Evolutionary conservation across 2,797 vertebrate genomes (phyloP), one percentile per base, ranked within the genome.

Genomic region (Tachyglossus aculeatus): DNA sequence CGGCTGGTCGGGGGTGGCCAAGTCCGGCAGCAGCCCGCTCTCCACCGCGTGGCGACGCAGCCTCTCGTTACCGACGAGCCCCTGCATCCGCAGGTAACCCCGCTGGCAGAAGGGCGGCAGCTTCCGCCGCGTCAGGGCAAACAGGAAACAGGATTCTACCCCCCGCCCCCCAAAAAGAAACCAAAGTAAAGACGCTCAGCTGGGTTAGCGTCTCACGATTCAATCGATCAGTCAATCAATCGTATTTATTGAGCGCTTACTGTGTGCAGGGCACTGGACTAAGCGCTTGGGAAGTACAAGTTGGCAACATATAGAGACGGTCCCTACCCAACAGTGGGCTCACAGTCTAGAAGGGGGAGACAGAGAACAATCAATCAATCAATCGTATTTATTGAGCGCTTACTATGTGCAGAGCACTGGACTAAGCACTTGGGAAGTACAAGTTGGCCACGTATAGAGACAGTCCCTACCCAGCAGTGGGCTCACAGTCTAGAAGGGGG

Each of bases 91-190:
- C 67, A 95, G 4, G 48, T 99, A 99, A 5, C 95, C 95, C 39
- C 96, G 94, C 79, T 74, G 93, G 81, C 98, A 99, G 82, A 92
- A 98, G 64, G 95, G 92, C 3, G 98, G 98, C 27, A 95, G 91
- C 84, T 88, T 95, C 74, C 88, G 94, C 66, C 65, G 94, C 7
- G 95, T 98, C 19, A 99, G 93, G 34, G 94, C 86, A 29, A 93
- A 93, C 24, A 90, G 92, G 87, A 99, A 99, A 81, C 98, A 99
- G 31, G 98, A 94, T 65, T 98, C 98, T 99, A 73, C 3, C 54
- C 62, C 16, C 18, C 3, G 54, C 62, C 16, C 18, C 40, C 50
- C 1, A 52, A 54, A 70, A 52, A 24, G 59, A 67, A 62, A 33
- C 36, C 4, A 27, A 3, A 6, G 63, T 37, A 66, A 45, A 50